Evolutionary conservation across 1,140 invertebrate species (phyloP).

Genomic region (Drosophila insularis): DNA sequence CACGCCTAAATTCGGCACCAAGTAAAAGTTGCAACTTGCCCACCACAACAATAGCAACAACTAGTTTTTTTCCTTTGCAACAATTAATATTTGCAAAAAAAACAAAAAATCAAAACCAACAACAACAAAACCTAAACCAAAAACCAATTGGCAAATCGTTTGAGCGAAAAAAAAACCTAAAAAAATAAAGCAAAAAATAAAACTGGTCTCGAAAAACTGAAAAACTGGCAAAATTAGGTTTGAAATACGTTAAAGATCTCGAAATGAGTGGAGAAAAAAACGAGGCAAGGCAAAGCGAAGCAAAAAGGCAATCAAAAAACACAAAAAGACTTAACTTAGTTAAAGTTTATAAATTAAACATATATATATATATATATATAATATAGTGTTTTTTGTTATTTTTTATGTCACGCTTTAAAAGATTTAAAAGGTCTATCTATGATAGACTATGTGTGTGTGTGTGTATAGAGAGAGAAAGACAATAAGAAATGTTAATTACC

Average conservation of each 20-base stretch:
- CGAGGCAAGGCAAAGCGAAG: neutral
- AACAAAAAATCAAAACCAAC: conserved; percentile 32
- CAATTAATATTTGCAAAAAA: conserved; percentile 69
- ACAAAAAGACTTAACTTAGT: neutral
- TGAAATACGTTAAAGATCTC: conserved; percentile 31
- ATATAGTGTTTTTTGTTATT: neutral
- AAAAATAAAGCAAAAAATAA: conserved; percentile 34
- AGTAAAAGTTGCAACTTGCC: conserved; percentile 65
- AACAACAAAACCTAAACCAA: conserved; percentile 50
- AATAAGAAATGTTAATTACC: conserved; percentile 49
- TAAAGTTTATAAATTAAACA: conserved; percentile 64
- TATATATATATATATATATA: too few relatives aligned
- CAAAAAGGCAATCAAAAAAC: conserved; percentile 34
- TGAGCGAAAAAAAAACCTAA: conserved; percentile 52
- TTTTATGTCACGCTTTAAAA: too few relatives aligned
- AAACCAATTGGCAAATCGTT: conserved; percentile 68
- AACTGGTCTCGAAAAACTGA: conserved; percentile 71
- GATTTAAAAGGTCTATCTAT: neutral
- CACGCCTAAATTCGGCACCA: conserved; percentile 67
- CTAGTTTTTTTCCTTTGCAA: conserved; percentile 73
- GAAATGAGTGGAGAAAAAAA: conserved; percentile 48
- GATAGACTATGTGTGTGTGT: neutral
- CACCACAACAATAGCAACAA: conserved; percentile 57
- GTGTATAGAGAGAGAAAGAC: conserved; percentile 24
- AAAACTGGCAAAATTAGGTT: conserved; percentile 75